Base-by-base conservation (phyloP, 2,113 vertebrate genomes). In the Clarias gariepinus region DNA sequence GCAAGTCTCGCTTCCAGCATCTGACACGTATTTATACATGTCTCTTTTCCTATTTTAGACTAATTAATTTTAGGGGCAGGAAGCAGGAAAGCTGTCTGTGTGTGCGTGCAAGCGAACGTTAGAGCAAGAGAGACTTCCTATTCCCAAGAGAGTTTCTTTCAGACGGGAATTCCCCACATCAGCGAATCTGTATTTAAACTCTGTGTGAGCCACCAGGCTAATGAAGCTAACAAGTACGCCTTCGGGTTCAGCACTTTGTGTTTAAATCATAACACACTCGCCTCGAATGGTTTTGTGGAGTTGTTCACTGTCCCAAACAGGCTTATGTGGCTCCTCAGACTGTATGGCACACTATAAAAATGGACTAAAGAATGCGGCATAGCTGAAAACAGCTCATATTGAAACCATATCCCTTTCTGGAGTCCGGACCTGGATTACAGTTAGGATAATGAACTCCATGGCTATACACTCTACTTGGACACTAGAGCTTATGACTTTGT, bases 321-420 rank as follows among this genome's bases (percentile, higher is more conserved):
- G 78, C 5, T 81, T 36, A 60, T 80, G 78, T 81, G 78, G 78
- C 25, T 81, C 36, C 77, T 80, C 28, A 23, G 28, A 58, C 28
- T 33, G 53, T 79, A 23, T 21, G 28, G 47, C 77, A 60, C 77
- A 80, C 55, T 41, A 41, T 36, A 81, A 81, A 81, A 81, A 61
- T 81, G 78, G 78, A 81, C 78, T 36, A 23, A 81, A 61, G 58
- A 81, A 81, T 81, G 78, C 12, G 23, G 30, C 21, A 23, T 81
- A 36, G 58, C 57, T 61, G 30, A 60, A 58, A 79, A 33, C 53
- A 33, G 55, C 18, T 18, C 57, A 41, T 80, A 0, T 33, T 41
- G 9, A 61, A 41, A 33, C 30, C 78, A 61, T 41, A 41, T 61
- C 57, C 30, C 58, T 23, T 61, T 79, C 55, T 79, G 76, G 76